Conservation (phyloP, 1,140 invertebrate species). For the Kradibia gibbosae region DNA sequence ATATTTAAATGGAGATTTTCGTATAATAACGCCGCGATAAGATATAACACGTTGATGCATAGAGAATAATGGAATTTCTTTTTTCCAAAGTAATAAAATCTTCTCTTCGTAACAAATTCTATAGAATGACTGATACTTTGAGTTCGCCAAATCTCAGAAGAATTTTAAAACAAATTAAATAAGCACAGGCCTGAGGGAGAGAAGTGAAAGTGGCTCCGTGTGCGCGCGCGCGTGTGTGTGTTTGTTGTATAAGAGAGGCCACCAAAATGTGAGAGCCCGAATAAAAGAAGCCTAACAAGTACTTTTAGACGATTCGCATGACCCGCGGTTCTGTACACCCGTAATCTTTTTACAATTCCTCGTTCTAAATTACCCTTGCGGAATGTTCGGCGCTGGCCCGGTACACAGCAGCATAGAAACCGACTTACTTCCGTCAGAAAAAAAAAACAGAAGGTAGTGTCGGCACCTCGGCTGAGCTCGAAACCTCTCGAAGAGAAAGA, state of each 20-base stretch:
- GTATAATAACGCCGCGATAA: background rate
- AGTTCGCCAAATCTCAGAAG: background rate
- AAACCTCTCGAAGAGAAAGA: background rate
- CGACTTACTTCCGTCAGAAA: conserved; percentile 30
- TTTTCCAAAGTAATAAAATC: too few species aligned
- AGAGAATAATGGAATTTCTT: background rate
- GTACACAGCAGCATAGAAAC: conserved; percentile 6
- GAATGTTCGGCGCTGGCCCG: background rate
- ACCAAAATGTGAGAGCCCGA: background rate
- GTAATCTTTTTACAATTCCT: conserved; percentile 38
- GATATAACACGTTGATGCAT: background rate
- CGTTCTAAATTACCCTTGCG: conserved; percentile 29
- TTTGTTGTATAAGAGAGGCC: too few species aligned
- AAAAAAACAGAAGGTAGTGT: background rate
- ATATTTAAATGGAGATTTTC: too few species aligned
- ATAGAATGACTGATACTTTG: background rate
- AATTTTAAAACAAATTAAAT: background rate
- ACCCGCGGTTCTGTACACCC: background rate
- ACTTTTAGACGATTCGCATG: conserved; percentile 29
- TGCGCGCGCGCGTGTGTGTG: too few species aligned
- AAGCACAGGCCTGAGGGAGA: background rate
- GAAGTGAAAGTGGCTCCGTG: too few species aligned
- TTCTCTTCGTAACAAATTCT: background rate
- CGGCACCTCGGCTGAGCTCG: background rate
- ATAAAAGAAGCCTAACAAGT: conserved; percentile 1